A percentile compares a stretch with the other conserved stretches of the same genome.
These are phyloP conservation scores for Varecia variegata DNA, from an alignment of 2,797 vertebrate genomes.

Conservation along the genomic window DNA sequence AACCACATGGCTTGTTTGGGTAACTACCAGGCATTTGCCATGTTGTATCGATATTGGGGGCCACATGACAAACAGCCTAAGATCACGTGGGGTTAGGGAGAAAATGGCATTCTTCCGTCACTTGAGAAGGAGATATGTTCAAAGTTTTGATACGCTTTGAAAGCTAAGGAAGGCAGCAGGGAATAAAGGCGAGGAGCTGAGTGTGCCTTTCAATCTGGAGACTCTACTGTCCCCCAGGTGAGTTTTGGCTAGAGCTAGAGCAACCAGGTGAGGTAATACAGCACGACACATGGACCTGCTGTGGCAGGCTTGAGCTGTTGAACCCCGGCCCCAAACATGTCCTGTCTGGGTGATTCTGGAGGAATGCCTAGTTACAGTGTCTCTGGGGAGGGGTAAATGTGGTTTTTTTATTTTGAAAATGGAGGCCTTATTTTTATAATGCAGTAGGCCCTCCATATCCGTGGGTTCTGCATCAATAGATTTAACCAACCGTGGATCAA, in stretches of 20 bases:
- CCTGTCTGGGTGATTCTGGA: neutral
- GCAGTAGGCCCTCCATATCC: neutral
- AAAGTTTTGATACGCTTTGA: slow-evolving; percentile 23
- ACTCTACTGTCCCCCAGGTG: neutral
- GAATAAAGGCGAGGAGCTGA: neutral
- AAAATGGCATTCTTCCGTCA: slow-evolving; percentile 5
- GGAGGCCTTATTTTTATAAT: neutral
- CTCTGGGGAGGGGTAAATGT: neutral
- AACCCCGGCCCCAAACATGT: neutral
- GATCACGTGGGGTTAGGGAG: neutral
- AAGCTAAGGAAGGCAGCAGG: neutral
- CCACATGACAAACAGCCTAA: neutral
- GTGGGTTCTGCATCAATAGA: neutral
- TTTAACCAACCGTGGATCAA: neutral
- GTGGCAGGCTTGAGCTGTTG: neutral
- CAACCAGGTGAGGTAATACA: neutral
- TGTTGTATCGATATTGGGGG: neutral
- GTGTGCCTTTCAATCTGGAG: neutral
- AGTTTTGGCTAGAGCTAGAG: neutral
- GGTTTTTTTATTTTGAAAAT: neutral
- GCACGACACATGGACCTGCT: neutral
- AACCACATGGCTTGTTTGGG: neutral
- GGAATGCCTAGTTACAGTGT: neutral
- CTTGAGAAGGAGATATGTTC: neutral
- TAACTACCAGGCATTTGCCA: neutral